phyloP scores from a whole-genome alignment of 2,113 vertebrate species.

The Spea multiplicata region DNA sequence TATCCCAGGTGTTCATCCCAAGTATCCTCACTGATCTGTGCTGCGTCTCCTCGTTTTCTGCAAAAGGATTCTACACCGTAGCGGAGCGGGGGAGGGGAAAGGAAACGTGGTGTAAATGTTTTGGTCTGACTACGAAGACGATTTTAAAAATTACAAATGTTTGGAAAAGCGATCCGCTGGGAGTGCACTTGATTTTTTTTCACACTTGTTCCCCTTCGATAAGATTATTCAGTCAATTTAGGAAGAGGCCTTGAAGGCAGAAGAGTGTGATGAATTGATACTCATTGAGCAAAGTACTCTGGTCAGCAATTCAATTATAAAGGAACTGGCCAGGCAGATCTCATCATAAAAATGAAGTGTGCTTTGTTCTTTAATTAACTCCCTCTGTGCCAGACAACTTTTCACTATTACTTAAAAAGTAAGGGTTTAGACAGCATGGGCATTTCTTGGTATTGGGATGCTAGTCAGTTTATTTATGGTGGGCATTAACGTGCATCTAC shows the following conservation, averaged over 20 bases:
- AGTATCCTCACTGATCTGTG: constrained; percentile 83
- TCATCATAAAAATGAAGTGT: constrained; percentile 57
- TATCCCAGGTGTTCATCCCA: constrained; percentile 94
- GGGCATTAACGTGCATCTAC: too few relatives aligned
- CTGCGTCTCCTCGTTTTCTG: constrained; percentile 82
- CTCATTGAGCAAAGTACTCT: constrained; percentile 46
- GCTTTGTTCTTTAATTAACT: constrained; percentile 16
- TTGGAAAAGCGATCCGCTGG: constrained; percentile 55
- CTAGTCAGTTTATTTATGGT: too few relatives aligned
- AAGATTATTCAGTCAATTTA: constrained; percentile 56
- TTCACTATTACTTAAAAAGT: not conserved
- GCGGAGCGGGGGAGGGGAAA: constrained; percentile 50
- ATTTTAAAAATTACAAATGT: constrained; percentile 24
- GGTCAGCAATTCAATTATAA: constrained; percentile 51
- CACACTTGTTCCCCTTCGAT: constrained; percentile 55
- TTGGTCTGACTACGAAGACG: constrained; percentile 37
- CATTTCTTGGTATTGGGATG: too few relatives aligned
- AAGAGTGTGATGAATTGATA: constrained; percentile 57
- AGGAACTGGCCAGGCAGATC: constrained; percentile 52
- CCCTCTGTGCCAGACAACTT: not conserved
- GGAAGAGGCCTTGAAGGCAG: constrained; percentile 53
- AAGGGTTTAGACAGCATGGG: too few relatives aligned
- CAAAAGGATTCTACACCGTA: constrained; percentile 74
- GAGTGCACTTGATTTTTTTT: constrained; percentile 54
- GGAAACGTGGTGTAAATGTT: constrained; percentile 47